Evolutionary conservation across 1,140 invertebrate species (phyloP), one percentile per base, ranked within the genome.

Genomic region (Apis laboriosa): DNA sequence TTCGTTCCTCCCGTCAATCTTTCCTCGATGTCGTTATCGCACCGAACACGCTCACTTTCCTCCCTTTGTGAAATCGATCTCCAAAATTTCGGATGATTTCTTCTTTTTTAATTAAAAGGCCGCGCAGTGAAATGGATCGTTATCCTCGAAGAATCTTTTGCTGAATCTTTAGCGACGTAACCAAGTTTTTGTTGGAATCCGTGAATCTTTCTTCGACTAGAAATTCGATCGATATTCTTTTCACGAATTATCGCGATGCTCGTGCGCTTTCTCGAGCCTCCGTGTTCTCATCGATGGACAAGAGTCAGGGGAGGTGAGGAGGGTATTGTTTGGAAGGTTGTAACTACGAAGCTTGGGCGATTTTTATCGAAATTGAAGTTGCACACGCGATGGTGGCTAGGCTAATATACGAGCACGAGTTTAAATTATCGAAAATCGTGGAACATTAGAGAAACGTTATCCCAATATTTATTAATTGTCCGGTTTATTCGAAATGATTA

Each of bases 151-250:
- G 63, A 34, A 64, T 15, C 63, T 34, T 34, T 34, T 34, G 34
- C 34, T 2, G 3, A 61, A 55, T 12, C 28, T 15, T 24, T 24
- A 24, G 0, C 8, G 17, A 34, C 2, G 34, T 24, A 64, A 34
- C 15, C 28, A 66, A 67, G 15, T 43, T 67, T 56, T 56, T 21
- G 28, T 56, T 15, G 24, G n/a, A 19, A 49, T 70, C 15, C 60
- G 28, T 19, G 12, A 15, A 61, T 12, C 56, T 61, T 58, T 49
- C 13, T 28, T 9, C 12, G n/a, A 5, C 51, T 15, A 61, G 19
- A 12, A 43, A 60, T 75, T 75, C 34, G 73, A 75, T 75, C 73
- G 58, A 61, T 75, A 75, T 17, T 61, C 73, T 24, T 75, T 75
- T 75, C 73, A 24, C 9, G n/a, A 43, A 51, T 34, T 75, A 75